Percentiles rank a stretch among this genome's conserved stretches.
phyloP scores from a whole-genome alignment of 2,888 invertebrate genomes.

The Xanthostigma xanthostigma region DNA sequence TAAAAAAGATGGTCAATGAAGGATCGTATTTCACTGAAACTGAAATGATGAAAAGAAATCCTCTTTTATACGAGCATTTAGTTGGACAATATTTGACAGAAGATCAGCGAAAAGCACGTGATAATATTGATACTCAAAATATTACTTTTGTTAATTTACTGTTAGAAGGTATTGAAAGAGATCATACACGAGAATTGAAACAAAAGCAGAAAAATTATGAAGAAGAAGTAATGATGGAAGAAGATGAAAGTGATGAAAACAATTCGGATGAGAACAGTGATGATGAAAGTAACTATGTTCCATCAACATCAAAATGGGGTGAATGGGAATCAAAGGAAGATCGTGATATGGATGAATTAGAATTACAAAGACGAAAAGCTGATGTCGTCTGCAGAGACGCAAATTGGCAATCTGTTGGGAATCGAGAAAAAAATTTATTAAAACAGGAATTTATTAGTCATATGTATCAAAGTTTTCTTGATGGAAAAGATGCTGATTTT shows the following conservation, averaged over 20 bases:
- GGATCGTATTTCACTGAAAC: constrained; percentile 75
- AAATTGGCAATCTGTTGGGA: constrained; percentile 27
- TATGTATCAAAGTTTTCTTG: constrained; percentile 74
- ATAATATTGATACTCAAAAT: constrained; percentile 37
- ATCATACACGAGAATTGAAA: constrained; percentile 45
- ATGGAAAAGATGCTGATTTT: constrained; percentile 67
- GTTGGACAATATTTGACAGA: constrained; percentile 73
- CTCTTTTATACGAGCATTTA: constrained; percentile 76
- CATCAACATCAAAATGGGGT: constrained; percentile 19
- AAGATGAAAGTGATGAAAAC: constrained; percentile 18
- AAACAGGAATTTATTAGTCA: constrained; percentile 68
- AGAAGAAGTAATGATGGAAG: constrained; percentile 31
- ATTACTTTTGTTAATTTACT: constrained; percentile 60
- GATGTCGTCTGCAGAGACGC: constrained; percentile 12
- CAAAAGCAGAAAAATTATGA: constrained; percentile 46
- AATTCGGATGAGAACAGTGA: constrained; percentile 9
- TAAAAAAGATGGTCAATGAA: constrained; percentile 53
- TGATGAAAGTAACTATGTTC: constrained; percentile 3
- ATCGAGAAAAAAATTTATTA: constrained; percentile 47
- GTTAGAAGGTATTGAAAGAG: constrained; percentile 65
- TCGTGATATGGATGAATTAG: constrained; percentile 19
- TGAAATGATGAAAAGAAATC: constrained; percentile 88
- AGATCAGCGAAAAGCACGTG: constrained; percentile 52
- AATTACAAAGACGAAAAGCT: constrained; percentile 13
- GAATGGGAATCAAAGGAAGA: constrained; percentile 22